phyloP scores from a whole-genome alignment of 2,797 vertebrate genomes.

The Choloepus didactylus region DNA sequence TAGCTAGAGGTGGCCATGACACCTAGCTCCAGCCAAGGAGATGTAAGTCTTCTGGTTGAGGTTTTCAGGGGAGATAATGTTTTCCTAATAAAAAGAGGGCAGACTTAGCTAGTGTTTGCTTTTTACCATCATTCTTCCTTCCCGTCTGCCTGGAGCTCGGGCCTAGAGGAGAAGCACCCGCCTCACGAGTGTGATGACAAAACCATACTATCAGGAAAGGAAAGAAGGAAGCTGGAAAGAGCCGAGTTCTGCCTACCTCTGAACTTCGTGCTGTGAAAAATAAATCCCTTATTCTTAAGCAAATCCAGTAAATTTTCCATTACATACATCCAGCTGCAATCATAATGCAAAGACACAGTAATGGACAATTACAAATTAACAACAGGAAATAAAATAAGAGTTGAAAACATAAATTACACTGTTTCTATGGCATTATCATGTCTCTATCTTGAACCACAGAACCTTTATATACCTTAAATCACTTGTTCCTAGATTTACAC shows the following conservation, averaged over 20 bases:
- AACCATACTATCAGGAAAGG: background rate
- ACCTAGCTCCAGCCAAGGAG: background rate
- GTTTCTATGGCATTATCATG: background rate
- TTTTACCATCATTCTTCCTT: background rate
- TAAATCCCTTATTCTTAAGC: background rate
- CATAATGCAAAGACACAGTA: background rate
- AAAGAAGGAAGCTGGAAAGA: background rate
- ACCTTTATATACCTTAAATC: constrained; percentile 35
- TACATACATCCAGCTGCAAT: background rate
- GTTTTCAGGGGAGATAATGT: background rate
- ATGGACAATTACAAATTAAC: background rate
- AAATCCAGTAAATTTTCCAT: background rate
- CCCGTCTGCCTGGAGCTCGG: background rate
- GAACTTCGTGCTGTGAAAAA: background rate
- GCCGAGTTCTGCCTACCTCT: background rate
- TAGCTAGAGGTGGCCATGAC: background rate
- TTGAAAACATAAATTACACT: background rate
- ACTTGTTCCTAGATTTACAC: constrained; percentile 33
- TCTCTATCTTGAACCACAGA: background rate
- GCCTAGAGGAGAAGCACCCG: background rate
- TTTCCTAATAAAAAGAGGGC: background rate
- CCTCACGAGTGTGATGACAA: background rate
- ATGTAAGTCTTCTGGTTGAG: background rate
- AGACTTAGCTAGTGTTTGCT: background rate
- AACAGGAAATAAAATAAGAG: constrained; percentile 44